These are phyloP conservation scores for Eugnorisma glareosa DNA, from an alignment of 2,888 invertebrate species.

Conservation along the genomic window DNA sequence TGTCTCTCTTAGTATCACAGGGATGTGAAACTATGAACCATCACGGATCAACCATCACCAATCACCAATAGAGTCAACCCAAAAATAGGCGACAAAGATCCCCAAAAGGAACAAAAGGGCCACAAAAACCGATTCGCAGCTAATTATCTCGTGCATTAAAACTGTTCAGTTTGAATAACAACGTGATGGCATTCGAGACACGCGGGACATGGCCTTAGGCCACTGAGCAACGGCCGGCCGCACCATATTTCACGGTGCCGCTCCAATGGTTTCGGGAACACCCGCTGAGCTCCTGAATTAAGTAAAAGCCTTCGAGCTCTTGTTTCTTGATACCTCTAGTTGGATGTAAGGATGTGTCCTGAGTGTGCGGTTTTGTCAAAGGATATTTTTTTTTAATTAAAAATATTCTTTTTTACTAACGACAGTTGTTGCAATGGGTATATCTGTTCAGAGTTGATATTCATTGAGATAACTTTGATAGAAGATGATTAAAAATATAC, in stretches of 20 bases:
- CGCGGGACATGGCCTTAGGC: conserved; percentile 86
- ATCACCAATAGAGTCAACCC: conserved; percentile 1
- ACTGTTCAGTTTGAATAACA: conserved; percentile 73
- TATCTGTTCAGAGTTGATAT: too few relatives aligned
- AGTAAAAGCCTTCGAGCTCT: conserved; percentile 93
- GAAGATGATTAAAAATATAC: too few relatives aligned
- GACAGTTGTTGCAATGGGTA: too few relatives aligned
- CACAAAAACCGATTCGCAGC: conserved; percentile 64
- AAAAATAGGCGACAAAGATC: conserved; percentile 17
- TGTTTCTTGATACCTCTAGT: conserved; percentile 89
- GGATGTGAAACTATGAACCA: background rate
- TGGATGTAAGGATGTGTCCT: conserved; percentile 75
- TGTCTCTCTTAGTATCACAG: background rate
- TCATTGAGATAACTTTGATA: too few relatives aligned
- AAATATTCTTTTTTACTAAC: too few relatives aligned
- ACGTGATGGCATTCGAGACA: conserved; percentile 83
- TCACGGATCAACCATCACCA: background rate
- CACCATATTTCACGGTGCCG: conserved; percentile 89
- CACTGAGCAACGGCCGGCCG: conserved; percentile 76
- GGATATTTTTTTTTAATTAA: background rate
- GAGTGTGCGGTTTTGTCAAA: conserved; percentile 48
- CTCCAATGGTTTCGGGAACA: conserved; percentile 89
- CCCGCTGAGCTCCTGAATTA: conserved; percentile 94
- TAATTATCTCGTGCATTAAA: conserved; percentile 73
- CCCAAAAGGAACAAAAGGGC: conserved; percentile 28